Percentiles rank a stretch among this genome's conserved stretches.
Evolutionary conservation across 2,113 vertebrate genomes (phyloP).

Genomic region (Nannospalax galili): DNA sequence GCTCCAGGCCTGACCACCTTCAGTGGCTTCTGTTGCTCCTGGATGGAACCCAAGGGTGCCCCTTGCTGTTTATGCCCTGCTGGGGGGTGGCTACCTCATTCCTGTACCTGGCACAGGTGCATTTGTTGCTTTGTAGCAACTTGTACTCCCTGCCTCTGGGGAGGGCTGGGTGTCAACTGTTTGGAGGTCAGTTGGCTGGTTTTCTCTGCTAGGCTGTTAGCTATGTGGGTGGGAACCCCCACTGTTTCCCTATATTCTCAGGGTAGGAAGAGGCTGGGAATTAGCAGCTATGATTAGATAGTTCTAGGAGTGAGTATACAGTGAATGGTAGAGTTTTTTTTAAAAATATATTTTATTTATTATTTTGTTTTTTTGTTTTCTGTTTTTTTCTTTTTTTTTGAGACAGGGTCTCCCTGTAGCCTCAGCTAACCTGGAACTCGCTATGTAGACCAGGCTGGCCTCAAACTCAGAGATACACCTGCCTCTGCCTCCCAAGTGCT

Average conservation of each 20-base stretch:
- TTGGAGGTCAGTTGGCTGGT: neutral
- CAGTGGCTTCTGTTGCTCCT: neutral
- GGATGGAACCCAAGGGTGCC: neutral
- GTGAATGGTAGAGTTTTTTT: neutral
- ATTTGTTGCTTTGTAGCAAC: no score
- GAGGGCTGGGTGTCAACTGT: accelerated
- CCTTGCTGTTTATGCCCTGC: accelerated
- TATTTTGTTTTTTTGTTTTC: no score
- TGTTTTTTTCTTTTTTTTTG: no score
- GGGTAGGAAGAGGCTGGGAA: neutral
- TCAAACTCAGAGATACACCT: no score
- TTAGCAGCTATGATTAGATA: accelerated
- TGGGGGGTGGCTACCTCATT: no score
- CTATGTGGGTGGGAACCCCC: neutral
- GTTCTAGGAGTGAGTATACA: accelerated
- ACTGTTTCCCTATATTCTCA: accelerated
- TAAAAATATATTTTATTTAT: no score
- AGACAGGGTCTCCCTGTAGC: no score
- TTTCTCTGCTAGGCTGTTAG: neutral
- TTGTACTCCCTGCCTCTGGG: no score
- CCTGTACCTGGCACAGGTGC: neutral
- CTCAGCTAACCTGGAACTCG: no score
- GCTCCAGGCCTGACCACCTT: neutral
- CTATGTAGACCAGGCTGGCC: no score
- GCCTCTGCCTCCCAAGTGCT: no score